Evolutionary conservation across 2,888 invertebrate genomes (phyloP).

Genomic region (Napeogenes inachia): DNA sequence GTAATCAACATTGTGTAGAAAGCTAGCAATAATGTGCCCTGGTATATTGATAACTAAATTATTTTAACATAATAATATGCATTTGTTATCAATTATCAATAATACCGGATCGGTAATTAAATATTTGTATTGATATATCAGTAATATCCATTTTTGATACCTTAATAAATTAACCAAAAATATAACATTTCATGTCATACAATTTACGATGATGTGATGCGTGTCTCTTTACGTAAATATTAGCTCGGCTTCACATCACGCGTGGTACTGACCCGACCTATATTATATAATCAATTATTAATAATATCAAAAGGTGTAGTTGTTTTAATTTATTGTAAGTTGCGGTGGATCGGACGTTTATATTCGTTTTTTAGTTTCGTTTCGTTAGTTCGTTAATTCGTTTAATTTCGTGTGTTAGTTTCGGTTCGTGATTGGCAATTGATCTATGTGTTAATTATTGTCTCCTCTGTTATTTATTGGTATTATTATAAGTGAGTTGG

Average conservation of each 20-base stretch:
- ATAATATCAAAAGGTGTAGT: slow-evolving; percentile 17
- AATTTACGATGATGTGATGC: slow-evolving; percentile 14
- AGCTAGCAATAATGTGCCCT: slow-evolving; percentile 18
- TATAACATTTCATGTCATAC: slow-evolving; percentile 3
- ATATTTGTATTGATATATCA: no score
- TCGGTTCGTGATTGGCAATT: no score
- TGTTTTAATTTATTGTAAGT: no score
- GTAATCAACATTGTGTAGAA: slow-evolving; percentile 28
- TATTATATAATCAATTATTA: slow-evolving; percentile 25
- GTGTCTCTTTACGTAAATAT: slow-evolving; percentile 23
- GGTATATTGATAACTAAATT: slow-evolving; percentile 5
- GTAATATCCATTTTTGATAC: no score
- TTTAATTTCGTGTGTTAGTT: no score
- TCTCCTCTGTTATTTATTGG: no score
- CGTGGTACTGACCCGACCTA: slow-evolving; percentile 17
- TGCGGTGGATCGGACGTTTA: no score
- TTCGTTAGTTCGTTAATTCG: no score
- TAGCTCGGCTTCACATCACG: slow-evolving; percentile 23
- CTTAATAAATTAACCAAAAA: slow-evolving; percentile 3
- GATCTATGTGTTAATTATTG: no score
- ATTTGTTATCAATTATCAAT: slow-evolving; percentile 3
- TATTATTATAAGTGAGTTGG: no score
- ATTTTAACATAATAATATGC: neutral
- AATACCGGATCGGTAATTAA: slow-evolving; percentile 7
- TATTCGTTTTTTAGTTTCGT: no score